Evolutionary conservation across 2,113 vertebrate species (phyloP).

Genomic region (Noctilio leporinus): DNA sequence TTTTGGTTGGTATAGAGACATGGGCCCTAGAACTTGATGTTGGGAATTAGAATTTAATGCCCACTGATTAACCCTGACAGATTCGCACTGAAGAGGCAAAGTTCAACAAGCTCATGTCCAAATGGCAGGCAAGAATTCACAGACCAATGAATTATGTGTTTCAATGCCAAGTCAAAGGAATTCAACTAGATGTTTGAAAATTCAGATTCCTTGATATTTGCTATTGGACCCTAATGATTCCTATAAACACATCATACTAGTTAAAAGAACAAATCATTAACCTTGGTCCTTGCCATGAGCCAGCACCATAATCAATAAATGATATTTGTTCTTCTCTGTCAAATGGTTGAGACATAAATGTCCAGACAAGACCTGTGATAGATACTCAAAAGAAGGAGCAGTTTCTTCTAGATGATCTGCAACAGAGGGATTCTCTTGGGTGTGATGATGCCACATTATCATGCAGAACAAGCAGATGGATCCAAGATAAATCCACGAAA

Average conservation of each 20-base stretch:
- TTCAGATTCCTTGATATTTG: slow-evolving; percentile 27
- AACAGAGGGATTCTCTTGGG: background rate
- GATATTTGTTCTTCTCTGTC: background rate
- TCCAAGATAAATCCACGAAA: background rate
- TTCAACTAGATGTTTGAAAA: background rate
- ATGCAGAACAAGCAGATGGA: background rate
- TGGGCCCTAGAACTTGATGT: background rate
- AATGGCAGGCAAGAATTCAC: slow-evolving; percentile 9
- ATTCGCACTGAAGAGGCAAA: background rate
- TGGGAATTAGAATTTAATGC: background rate
- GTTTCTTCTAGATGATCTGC: background rate
- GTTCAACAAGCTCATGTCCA: background rate
- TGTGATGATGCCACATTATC: background rate
- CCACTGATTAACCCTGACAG: background rate
- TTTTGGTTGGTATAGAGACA: background rate
- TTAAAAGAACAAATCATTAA: slow-evolving; percentile 46
- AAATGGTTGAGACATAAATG: background rate
- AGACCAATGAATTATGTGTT: slow-evolving; percentile 22
- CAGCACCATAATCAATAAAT: background rate
- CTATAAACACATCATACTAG: background rate
- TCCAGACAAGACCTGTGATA: background rate
- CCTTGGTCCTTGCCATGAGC: background rate
- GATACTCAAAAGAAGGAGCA: background rate
- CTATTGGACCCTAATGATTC: background rate
- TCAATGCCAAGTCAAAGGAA: background rate